Base-by-base conservation (phyloP, 2,888 invertebrate species). In the Augochlorella aurata region DNA sequence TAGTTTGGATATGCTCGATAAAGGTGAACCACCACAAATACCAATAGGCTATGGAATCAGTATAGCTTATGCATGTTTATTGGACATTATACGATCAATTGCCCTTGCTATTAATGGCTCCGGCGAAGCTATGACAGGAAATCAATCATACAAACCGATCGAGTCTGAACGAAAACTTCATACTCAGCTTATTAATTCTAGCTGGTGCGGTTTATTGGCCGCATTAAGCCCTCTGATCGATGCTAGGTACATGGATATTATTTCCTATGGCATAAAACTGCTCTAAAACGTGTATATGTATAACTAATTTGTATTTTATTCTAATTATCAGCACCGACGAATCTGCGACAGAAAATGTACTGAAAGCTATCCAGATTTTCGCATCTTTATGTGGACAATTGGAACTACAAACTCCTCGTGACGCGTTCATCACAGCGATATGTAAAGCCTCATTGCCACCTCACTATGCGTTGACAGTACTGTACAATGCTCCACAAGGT, bases 21-120 rank as follows among this genome's bases (percentile, higher is more conserved):
- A 99, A 93, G 95, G 97, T 24, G 99, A 99, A 90, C 98, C 99
- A 10, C 99, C 99, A 0, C 94, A 95, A 16, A 97, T 99, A 87
- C 98, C 98, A n/a, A 99, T 99, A 86, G 99, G 99, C 0, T 99
- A 99, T 94, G 98, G 99, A 7, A 97, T 99, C 81, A 99, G 99
- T 0, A 96, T 99, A 61, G 98, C 99, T 0, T 99, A 98, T 94
- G 97, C 98, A 7, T 98, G 98, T 92, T 95, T 99, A 65, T 95
- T 99, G 92, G 99, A 99, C 93, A 97, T 98, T 86, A 97, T 99
- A 73, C 95, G 98, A 10, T 98, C 97, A 12, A 96, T 97, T 87
- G 96, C 97, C 54, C 95, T 96, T 89, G 96, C 96, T 44, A 96
- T 97, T 82, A 95, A 96, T 90, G 95, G 96, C 65, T 94, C 95